Evolutionary conservation across 2,797 vertebrate species (phyloP), one percentile per base, ranked within the genome.

Genomic region (Xiphophorus birchmanni): DNA sequence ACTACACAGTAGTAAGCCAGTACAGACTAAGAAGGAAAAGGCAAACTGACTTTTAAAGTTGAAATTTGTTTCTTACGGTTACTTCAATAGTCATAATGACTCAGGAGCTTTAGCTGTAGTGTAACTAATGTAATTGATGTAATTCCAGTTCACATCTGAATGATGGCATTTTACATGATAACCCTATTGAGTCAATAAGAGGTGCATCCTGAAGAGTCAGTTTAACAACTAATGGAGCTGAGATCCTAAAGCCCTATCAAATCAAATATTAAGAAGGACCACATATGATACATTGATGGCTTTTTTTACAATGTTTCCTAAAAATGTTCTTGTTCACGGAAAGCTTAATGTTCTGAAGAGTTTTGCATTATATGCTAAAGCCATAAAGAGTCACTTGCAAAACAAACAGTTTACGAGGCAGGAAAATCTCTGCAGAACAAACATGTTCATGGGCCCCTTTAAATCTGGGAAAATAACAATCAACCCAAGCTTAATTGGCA

Each of bases 1-100:
- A 96, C 96, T 96, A 96, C 96, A 96, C 92, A 96, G 96, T 96
- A 96, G 96, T 96, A 95, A 96, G 93, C 92, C 91, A 92, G 92
- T 93, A 94, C 86, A 93, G 92, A 94, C 91, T 88, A 94, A 54
- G 40, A 91, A 87, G 93, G 92, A 93, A 76, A 92, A 92, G 86
- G 91, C 85, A 88, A 87, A 90, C 83, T 69, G 91, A 94, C 87
- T 92, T 88, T 63, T 83, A 84, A 79, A 82, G 85, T 87, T 84
- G 82, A 87, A 79, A 91, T 87, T 88, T 91, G 76, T 82, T 88
- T 91, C 84, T 90, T 92, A 92, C 17, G 81, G 79, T 86, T 85
- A 82, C 87, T 81, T 83, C 89, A 94, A 94, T 81, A 76, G 79
- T 93, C 90, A 91, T 71, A 85, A 91, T 87, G 88, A 84, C 87